Base-by-base conservation (phyloP, 2,113 vertebrate species). In the Columba livia region DNA sequence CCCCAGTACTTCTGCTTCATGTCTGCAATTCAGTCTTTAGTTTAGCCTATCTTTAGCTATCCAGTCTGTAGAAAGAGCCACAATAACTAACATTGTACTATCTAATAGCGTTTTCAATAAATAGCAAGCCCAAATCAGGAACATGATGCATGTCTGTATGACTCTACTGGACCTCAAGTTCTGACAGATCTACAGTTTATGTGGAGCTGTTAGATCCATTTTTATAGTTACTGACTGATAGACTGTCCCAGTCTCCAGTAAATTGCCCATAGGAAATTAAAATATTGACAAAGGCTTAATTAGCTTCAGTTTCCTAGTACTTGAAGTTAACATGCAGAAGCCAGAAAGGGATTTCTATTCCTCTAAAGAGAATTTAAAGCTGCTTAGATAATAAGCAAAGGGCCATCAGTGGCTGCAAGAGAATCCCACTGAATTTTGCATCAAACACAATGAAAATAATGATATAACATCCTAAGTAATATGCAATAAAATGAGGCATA, bases 1-100 rank as follows among this genome's bases (percentile, higher is more conserved):
- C 36, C 64, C 24, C 28, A 6, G 16, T 51, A 44, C 32, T 88
- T 50, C 16, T 53, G 24, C 47, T 53, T 77, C 53, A 47, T 1
- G 0, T 16, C 54, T 61, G 54, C 61, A 40, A 8, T 61, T 47
- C 34, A 15, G 38, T 78, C 3, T 0, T 29, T 40, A 34, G 14
- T 48, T 78, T 40, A 78, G 51, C 38, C n/a, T 40, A 4, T 15
- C 42, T 75, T 64, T 54, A 47, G 23, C 44, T 47, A 53, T 19
- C 6, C 3, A 23, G 50, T 9, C 36, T 51, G 44, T 16, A 61
- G 53, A 48, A 73, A 50, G 47, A 48, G 15, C 21, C 26, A 38
- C 4, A 36, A 26, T 48, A 40, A 40, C 24, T 54, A 34, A 50
- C 7, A 21, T 8, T 42, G 17, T 34, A 15, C 31, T 34, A 58